Evolutionary conservation across 2,797 vertebrate genomes (phyloP).

Genomic region (Chloroceryle inda): DNA sequence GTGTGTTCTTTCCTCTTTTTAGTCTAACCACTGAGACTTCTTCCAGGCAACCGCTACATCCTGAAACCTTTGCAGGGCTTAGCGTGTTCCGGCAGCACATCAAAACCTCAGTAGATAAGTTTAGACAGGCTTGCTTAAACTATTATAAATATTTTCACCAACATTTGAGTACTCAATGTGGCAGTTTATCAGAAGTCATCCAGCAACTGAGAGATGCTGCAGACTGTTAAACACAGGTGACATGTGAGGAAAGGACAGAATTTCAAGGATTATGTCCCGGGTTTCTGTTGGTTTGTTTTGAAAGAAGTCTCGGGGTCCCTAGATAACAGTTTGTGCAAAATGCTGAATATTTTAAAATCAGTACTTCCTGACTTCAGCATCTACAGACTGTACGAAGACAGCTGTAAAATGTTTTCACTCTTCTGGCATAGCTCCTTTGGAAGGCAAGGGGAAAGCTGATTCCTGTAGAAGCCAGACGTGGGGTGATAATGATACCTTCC

Average conservation of each 20-base stretch:
- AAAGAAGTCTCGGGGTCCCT: background rate
- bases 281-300: background rate
- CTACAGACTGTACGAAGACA: background rate
- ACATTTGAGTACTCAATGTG: background rate
- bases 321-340: background rate
- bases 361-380: background rate
- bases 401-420: background rate
- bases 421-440: background rate
- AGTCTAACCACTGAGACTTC: background rate
- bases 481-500: background rate
- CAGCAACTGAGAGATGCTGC: background rate
- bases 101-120: background rate
- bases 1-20: background rate
- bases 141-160: background rate
- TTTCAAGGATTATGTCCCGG: background rate
- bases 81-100: background rate
- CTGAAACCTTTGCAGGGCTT: background rate
- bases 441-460: background rate
- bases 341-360: background rate
- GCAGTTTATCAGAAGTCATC: background rate
- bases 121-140: background rate
- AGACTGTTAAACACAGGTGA: background rate
- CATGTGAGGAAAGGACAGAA: background rate
- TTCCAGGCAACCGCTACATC: background rate
- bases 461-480: background rate